phyloP scores from a whole-genome alignment of 2,888 invertebrate species.

The Agriopis aurantiaria region DNA sequence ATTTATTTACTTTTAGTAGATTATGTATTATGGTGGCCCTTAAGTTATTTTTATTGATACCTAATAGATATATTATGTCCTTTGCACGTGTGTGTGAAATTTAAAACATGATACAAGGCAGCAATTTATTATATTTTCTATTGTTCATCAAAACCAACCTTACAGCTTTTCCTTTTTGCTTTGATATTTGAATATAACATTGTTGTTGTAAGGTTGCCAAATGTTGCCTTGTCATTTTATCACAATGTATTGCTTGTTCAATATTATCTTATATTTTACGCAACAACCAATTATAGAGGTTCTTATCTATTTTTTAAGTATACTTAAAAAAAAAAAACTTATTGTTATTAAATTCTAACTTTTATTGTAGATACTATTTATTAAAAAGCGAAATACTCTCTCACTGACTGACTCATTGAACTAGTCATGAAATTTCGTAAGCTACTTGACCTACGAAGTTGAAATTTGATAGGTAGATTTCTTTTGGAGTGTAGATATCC shows the following conservation, averaged over 20 bases:
- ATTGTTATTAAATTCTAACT: no score
- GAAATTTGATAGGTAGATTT: no score
- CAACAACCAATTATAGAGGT: not conserved
- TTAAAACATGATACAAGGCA: not conserved
- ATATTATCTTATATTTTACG: not conserved
- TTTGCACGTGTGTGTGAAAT: not conserved
- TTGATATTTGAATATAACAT: conserved; percentile 2
- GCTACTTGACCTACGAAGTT: no score
- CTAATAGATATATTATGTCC: not conserved
- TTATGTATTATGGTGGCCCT: no score
- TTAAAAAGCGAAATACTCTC: no score
- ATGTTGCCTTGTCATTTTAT: conserved; percentile 3
- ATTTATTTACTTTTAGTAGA: no score
- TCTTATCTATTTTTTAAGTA: no score
- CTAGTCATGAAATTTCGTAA: no score
- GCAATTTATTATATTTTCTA: not conserved
- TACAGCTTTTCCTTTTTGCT: conserved; percentile 1
- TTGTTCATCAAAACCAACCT: conserved; percentile 10
- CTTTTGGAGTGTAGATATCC: no score
- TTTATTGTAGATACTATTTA: no score
- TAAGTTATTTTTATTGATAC: not conserved
- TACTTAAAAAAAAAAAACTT: no score
- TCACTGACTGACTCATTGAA: no score
- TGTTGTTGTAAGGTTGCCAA: conserved; percentile 8
- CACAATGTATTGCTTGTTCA: not conserved